Evolutionary conservation across 2,888 invertebrate genomes (phyloP).

Genomic region (Ormia ochracea): DNA sequence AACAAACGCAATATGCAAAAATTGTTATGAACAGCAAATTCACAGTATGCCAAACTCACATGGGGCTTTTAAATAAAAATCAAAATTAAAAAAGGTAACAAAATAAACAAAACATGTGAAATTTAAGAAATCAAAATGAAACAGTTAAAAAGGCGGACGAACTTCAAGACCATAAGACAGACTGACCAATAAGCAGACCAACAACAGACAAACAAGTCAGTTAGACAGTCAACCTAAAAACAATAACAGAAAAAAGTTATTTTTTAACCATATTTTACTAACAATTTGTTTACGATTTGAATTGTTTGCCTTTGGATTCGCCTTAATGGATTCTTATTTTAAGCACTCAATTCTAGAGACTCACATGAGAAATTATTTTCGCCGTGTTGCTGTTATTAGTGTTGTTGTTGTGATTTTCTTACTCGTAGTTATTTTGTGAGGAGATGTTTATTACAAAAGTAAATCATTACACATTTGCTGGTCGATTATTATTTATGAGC

Average conservation of each 20-base stretch:
- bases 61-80: constrained; percentile 61
- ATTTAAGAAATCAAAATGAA: constrained; percentile 12
- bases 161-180: neutral
- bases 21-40: constrained; percentile 45
- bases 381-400: neutral
- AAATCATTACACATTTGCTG: constrained; percentile 69
- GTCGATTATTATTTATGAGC: constrained; percentile 74
- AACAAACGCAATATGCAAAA: constrained; percentile 56
- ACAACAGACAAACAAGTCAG: neutral
- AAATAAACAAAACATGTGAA: neutral
- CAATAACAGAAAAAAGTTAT: constrained; percentile 10
- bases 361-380: constrained; percentile 50
- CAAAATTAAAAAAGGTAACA: constrained; percentile 54
- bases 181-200: neutral
- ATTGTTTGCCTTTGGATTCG: constrained; percentile 56
- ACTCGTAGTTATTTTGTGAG: constrained; percentile 23
- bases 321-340: constrained; percentile 47
- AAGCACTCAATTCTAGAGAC: constrained; percentile 7
- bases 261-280: constrained; percentile 49
- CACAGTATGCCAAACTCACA: constrained; percentile 60
- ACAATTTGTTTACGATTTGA: constrained; percentile 62
- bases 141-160: neutral
- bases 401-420: neutral
- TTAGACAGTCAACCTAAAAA: constrained; percentile 12
- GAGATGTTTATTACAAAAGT: constrained; percentile 62